A percentile compares a stretch with the other conserved stretches of the same genome.
Conservation (phyloP, 2,797 vertebrate species). For the Gadopsis bispinosus region DNA sequence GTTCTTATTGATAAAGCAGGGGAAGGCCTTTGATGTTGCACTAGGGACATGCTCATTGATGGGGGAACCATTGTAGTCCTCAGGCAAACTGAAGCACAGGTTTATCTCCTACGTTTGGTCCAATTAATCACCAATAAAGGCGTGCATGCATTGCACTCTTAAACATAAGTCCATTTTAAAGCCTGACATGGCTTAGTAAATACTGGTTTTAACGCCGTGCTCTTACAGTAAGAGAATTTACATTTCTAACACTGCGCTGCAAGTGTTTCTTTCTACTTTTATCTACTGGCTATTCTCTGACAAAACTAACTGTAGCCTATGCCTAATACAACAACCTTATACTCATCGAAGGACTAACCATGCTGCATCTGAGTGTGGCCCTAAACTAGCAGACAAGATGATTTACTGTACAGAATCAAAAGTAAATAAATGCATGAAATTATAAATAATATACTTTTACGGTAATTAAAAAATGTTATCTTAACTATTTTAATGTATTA, state of each 20-base stretch:
- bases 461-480: neutral
- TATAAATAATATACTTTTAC: neutral
- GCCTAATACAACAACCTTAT: conserved; percentile 4
- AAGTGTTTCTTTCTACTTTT: conserved; percentile 17
- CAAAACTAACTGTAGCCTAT: neutral
- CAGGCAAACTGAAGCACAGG: conserved; percentile 80
- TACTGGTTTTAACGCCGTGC: conserved; percentile 38
- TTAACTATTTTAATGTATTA: neutral
- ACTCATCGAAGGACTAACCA: neutral
- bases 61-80: conserved; percentile 92
- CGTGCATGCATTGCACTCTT: conserved; percentile 62
- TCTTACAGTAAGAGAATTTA: conserved; percentile 33
- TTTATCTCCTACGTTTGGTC: conserved; percentile 85
- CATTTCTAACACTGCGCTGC: conserved; percentile 23
- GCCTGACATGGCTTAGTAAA: conserved; percentile 46
- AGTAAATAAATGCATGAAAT: conserved; percentile 1
- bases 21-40: conserved; percentile 95
- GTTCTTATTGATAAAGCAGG: conserved; percentile 95
- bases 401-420: conserved; percentile 4
- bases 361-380: neutral
- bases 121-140: conserved; percentile 89
- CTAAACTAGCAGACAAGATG: conserved; percentile 2
- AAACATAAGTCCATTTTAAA: conserved; percentile 68
- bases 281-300: conserved; percentile 10
- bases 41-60: conserved; percentile 96